Percentiles rank a stretch among this genome's conserved stretches.
Evolutionary conservation across 2,797 vertebrate genomes (phyloP).

Genomic region (Argya squamiceps): DNA sequence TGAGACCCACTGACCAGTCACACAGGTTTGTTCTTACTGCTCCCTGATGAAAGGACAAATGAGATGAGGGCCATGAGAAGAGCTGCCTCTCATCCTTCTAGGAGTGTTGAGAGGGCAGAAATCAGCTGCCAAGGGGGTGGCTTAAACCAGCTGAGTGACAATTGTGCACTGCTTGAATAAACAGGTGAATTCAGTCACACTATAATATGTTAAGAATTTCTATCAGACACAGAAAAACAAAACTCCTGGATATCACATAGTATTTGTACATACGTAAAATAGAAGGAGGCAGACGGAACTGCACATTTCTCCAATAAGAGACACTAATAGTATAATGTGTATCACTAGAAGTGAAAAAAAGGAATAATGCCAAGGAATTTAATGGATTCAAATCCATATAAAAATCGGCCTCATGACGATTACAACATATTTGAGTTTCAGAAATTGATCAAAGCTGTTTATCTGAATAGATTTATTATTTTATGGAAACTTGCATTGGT

Average conservation of each 20-base stretch:
- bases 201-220: not conserved
- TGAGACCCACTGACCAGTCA: not conserved
- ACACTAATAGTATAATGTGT: not conserved
- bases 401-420: not conserved
- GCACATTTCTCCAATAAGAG: not conserved
- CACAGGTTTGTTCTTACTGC: not conserved
- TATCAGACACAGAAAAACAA: not conserved
- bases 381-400: not conserved
- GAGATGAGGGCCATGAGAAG: not conserved
- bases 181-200: not conserved
- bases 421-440: not conserved
- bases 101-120: not conserved
- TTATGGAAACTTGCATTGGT: not conserved
- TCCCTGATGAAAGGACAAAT: not conserved
- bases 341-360: not conserved
- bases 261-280: not conserved
- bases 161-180: not conserved
- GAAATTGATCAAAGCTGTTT: not conserved
- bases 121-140: not conserved
- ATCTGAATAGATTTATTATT: not conserved
- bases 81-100: not conserved
- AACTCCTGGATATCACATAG: not conserved
- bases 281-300: not conserved
- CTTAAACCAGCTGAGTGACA: not conserved
- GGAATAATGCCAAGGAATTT: not conserved